Percentiles rank a stretch among this genome's conserved stretches.
phyloP scores from a whole-genome alignment of 2,797 vertebrate species.

The Periparus ater region DNA sequence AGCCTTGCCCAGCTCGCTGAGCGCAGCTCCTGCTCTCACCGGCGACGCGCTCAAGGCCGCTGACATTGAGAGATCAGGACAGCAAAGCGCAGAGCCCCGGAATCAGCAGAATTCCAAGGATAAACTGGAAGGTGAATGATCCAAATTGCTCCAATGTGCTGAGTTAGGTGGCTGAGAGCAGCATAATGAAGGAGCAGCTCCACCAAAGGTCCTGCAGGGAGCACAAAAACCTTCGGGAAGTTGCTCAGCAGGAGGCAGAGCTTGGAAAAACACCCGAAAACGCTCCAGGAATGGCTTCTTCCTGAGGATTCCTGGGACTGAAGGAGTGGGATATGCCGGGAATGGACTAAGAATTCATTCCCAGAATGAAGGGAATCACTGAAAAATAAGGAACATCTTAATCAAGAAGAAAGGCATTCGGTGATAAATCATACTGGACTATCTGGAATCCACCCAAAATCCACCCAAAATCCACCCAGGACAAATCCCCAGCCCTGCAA shows the following conservation, averaged over 20 bases:
- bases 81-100: neutral
- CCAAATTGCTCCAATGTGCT: neutral
- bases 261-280: neutral
- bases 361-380: neutral
- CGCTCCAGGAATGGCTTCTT: neutral
- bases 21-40: neutral
- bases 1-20: neutral
- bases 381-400: neutral
- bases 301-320: neutral
- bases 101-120: slow-evolving; percentile 46
- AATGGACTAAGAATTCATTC: neutral
- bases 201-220: neutral
- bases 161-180: neutral
- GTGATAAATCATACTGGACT: rapidly evolving
- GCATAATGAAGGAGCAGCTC: neutral
- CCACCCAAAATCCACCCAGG: neutral
- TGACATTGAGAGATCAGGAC: slow-evolving; percentile 14
- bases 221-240: neutral
- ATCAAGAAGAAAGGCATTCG: neutral
- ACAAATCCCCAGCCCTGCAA: neutral
- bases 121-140: neutral
- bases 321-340: neutral
- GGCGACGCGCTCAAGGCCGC: neutral
- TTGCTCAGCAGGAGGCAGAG: neutral
- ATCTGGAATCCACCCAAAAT: neutral